Evolutionary conservation across 2,113 vertebrate species (phyloP).

Genomic region (Diglossa brunneiventris): DNA sequence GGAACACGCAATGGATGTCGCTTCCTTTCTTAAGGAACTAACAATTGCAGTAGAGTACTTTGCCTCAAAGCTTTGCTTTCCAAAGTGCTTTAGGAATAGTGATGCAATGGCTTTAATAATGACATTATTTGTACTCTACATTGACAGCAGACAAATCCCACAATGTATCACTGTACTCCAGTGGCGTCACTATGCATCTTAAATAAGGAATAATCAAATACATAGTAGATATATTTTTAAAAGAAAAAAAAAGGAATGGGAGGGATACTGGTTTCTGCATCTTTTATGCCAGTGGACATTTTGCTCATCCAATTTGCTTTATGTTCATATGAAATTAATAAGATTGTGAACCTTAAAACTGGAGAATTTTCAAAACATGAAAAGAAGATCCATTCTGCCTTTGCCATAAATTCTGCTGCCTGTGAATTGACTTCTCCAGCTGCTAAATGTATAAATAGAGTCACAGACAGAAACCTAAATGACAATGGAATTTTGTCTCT

Average conservation of each 20-base stretch:
- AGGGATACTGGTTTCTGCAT: background rate
- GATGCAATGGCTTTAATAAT: constrained; percentile 36
- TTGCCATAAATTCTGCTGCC: constrained; percentile 9
- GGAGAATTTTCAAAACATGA: background rate
- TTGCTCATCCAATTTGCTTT: background rate
- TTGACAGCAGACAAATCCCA: constrained; percentile 65
- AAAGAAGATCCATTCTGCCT: constrained; percentile 48
- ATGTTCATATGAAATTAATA: background rate
- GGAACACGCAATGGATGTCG: constrained; percentile 41
- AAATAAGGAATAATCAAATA: background rate
- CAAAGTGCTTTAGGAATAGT: constrained; percentile 34
- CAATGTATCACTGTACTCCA: constrained; percentile 59
- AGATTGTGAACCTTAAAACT: background rate
- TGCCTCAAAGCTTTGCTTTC: constrained; percentile 50
- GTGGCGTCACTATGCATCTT: constrained; percentile 70
- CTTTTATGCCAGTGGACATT: background rate
- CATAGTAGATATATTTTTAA: background rate
- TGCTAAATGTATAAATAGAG: background rate
- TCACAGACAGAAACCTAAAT: background rate
- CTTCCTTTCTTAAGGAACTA: constrained; percentile 57
- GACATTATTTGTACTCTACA: constrained; percentile 53
- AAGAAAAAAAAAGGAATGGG: background rate
- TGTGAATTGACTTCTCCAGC: background rate
- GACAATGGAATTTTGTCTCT: background rate
- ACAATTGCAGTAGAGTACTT: constrained; percentile 43